Percentiles rank a stretch among this genome's conserved stretches.
These are phyloP conservation scores for Zygothrica quintamaculata DNA, from an alignment of 2,888 invertebrate species.

Conservation along the genomic window DNA sequence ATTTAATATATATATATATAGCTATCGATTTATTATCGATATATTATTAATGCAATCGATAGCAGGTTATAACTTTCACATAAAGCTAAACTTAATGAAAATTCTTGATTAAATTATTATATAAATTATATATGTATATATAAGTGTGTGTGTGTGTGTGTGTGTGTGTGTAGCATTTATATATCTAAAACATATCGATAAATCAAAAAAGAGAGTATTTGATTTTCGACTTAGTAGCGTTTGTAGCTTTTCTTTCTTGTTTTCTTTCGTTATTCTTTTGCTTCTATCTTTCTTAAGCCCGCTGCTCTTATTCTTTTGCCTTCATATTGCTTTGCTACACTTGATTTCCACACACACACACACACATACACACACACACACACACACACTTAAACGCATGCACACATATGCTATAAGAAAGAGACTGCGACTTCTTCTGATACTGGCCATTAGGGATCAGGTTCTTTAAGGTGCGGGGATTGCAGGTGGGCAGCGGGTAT, in stretches of 20 bases:
- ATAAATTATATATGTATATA: not conserved
- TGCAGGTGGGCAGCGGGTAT: constrained; percentile 65
- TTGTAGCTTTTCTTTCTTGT: constrained; percentile 50
- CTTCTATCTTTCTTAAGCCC: constrained; percentile 44
- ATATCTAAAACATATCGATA: no score
- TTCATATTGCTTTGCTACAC: constrained; percentile 73
- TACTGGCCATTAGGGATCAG: constrained; percentile 76
- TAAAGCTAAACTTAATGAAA: no score
- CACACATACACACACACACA: constrained; percentile 10
- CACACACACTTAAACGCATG: constrained; percentile 15
- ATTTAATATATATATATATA: no score
- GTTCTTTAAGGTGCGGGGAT: constrained; percentile 53
- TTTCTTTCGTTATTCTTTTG: constrained; percentile 65
- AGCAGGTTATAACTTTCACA: no score
- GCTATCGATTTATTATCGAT: no score
- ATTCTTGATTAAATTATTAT: no score
- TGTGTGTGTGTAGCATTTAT: no score
- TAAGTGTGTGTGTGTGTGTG: no score
- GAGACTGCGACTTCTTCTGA: constrained; percentile 55
- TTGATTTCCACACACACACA: constrained; percentile 72
- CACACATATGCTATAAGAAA: not conserved
- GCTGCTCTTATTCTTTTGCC: constrained; percentile 69
- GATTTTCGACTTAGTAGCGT: not conserved
- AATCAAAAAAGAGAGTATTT: constrained; percentile 18
- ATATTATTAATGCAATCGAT: no score